These are phyloP conservation scores for Lochmaea crataegi DNA, from an alignment of 2,888 invertebrate genomes.

Conservation along the genomic window DNA sequence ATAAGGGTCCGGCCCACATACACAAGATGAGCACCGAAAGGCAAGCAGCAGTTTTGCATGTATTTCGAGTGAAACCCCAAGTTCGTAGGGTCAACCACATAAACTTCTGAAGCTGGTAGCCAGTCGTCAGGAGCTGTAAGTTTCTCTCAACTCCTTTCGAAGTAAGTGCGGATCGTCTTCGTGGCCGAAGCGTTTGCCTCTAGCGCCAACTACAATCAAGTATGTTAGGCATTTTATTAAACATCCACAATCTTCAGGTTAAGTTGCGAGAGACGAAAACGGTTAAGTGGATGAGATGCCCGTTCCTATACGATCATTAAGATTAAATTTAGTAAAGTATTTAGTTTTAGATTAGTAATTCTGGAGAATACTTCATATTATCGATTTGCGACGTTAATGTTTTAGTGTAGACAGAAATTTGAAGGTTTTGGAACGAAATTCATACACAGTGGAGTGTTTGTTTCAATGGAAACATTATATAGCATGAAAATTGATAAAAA, in stretches of 20 bases:
- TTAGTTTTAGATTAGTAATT: constrained; percentile 31
- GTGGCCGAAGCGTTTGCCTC: constrained; percentile 51
- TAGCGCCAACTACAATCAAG: constrained; percentile 54
- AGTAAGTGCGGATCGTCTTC: constrained; percentile 60
- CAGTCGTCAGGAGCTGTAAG: constrained; percentile 55
- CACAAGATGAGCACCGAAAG: constrained; percentile 34
- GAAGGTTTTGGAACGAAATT: too few relatives aligned
- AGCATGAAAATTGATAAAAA: too few relatives aligned
- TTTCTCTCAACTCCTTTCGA: constrained; percentile 53
- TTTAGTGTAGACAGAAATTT: too few relatives aligned
- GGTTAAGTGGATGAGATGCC: constrained; percentile 40
- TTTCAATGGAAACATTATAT: too few relatives aligned
- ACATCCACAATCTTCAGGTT: constrained; percentile 61
- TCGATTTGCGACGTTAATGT: not conserved
- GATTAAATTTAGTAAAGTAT: constrained; percentile 42
- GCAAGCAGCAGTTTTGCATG: constrained; percentile 61
- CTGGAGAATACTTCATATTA: constrained; percentile 22
- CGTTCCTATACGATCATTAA: constrained; percentile 41
- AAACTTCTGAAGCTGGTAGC: constrained; percentile 64
- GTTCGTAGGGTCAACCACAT: constrained; percentile 66
- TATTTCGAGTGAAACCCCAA: constrained; percentile 60
- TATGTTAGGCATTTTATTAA: constrained; percentile 65
- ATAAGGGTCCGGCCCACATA: constrained; percentile 33
- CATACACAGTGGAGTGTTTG: too few relatives aligned
- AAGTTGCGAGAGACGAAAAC: constrained; percentile 58